A percentile compares a stretch with the other conserved stretches of the same genome.
phyloP scores from a whole-genome alignment of 1,140 invertebrate species.

The Drosophila novamexicana region DNA sequence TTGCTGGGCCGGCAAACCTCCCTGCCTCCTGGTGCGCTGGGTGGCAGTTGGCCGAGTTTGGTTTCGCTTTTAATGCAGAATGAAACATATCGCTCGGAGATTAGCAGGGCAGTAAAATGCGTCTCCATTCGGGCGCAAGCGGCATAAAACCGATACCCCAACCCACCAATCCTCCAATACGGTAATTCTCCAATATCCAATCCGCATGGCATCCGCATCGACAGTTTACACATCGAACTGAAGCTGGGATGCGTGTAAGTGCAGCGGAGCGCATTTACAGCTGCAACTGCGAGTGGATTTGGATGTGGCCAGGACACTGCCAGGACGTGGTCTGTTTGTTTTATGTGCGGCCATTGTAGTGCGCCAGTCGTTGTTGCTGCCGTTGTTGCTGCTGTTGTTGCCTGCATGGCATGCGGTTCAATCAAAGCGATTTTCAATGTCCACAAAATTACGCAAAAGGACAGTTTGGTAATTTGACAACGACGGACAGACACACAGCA shows the following conservation, averaged over 20 bases:
- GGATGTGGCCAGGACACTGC: slow-evolving; percentile 47
- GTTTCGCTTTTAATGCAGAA: slow-evolving; percentile 53
- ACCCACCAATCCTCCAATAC: slow-evolving; percentile 41
- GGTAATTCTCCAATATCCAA: slow-evolving; percentile 48
- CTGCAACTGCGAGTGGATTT: slow-evolving; percentile 79
- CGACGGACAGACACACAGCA: slow-evolving; percentile 29
- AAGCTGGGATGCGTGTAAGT: slow-evolving; percentile 65
- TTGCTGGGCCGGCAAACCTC: slow-evolving; percentile 32
- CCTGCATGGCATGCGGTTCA: slow-evolving; percentile 72
- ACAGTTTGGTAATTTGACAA: slow-evolving; percentile 82
- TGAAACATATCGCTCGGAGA: slow-evolving; percentile 60
- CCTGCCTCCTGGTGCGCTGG: not conserved
- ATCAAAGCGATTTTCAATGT: slow-evolving; percentile 83
- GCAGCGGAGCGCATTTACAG: slow-evolving; percentile 76
- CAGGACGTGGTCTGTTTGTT: slow-evolving; percentile 66
- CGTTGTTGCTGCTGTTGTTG: slow-evolving; percentile 57
- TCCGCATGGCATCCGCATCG: slow-evolving; percentile 24
- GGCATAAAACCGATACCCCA: slow-evolving; percentile 78
- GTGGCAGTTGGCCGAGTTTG: slow-evolving; percentile 27
- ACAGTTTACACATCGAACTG: slow-evolving; percentile 42
- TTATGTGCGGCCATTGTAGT: slow-evolving; percentile 79
- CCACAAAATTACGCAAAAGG: slow-evolving; percentile 82
- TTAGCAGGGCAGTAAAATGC: slow-evolving; percentile 79
- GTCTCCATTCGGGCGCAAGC: slow-evolving; percentile 78
- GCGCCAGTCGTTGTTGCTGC: slow-evolving; percentile 27